Percentiles rank a stretch among this genome's conserved stretches.
phyloP scores from a whole-genome alignment of 2,113 vertebrate species.

The Numenius arquata region DNA sequence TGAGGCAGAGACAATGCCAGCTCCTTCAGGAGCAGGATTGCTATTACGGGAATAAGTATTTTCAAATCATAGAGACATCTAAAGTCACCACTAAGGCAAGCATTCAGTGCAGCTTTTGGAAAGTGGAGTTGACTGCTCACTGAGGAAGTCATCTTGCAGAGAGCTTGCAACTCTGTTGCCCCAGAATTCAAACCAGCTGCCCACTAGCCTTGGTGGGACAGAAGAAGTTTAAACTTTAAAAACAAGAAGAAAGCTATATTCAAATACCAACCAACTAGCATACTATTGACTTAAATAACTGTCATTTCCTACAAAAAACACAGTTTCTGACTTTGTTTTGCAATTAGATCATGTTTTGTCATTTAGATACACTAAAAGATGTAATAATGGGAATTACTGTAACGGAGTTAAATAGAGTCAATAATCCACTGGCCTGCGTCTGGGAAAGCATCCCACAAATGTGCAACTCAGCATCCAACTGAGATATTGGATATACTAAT shows the following conservation, averaged over 20 bases:
- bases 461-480: not conserved
- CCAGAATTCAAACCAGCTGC: not conserved
- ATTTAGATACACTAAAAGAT: not conserved
- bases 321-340: not conserved
- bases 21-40: not conserved
- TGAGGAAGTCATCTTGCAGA: not conserved
- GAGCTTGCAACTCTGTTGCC: not conserved
- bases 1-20: not conserved
- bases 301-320: not conserved
- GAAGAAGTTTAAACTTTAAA: not conserved
- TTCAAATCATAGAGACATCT: no score
- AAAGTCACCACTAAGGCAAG: no score
- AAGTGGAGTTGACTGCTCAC: not conserved
- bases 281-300: not conserved
- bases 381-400: not conserved
- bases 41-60: not conserved
- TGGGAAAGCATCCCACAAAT: not conserved
- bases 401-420: not conserved
- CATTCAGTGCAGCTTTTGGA: not conserved
- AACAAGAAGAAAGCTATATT: not conserved
- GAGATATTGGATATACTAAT: not conserved
- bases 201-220: not conserved
- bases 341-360: not conserved
- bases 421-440: not conserved
- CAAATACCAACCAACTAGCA: not conserved